phyloP scores from a whole-genome alignment of 2,113 vertebrate species.

The Chaenogobius annularis region DNA sequence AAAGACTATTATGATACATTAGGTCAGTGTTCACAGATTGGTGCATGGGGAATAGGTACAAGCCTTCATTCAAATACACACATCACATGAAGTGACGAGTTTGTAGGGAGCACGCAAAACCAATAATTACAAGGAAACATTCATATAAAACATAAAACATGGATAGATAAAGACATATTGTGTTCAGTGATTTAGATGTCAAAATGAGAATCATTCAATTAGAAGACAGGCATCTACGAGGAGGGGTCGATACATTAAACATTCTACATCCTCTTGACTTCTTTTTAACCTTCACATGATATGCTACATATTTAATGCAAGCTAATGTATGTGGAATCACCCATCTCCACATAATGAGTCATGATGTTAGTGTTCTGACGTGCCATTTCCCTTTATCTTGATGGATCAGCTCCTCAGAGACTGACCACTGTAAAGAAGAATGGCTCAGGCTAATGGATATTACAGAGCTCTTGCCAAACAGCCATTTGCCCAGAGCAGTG shows the following conservation, averaged over 20 bases:
- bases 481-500: constrained; percentile 28
- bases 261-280: background rate
- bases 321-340: background rate
- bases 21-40: constrained; percentile 54
- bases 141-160: background rate
- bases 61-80: constrained; percentile 35
- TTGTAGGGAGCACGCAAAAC: constrained; percentile 7
- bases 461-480: constrained; percentile 41
- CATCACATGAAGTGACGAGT: background rate
- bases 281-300: constrained; percentile 7
- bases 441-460: constrained; percentile 32
- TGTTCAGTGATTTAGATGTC: background rate
- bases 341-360: background rate
- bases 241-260: too few relatives aligned
- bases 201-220: background rate
- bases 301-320: background rate
- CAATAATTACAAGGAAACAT: background rate
- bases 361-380: constrained; percentile 8
- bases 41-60: constrained; percentile 42
- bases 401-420: constrained; percentile 23
- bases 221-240: too few relatives aligned
- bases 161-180: background rate
- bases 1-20: constrained; percentile 63
- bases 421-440: constrained; percentile 24
- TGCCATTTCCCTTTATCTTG: constrained; percentile 15